Percentiles rank a stretch among this genome's conserved stretches.
These are phyloP conservation scores for Blomia tropicalis DNA, from an alignment of 2,888 invertebrate species.

Conservation along the genomic window DNA sequence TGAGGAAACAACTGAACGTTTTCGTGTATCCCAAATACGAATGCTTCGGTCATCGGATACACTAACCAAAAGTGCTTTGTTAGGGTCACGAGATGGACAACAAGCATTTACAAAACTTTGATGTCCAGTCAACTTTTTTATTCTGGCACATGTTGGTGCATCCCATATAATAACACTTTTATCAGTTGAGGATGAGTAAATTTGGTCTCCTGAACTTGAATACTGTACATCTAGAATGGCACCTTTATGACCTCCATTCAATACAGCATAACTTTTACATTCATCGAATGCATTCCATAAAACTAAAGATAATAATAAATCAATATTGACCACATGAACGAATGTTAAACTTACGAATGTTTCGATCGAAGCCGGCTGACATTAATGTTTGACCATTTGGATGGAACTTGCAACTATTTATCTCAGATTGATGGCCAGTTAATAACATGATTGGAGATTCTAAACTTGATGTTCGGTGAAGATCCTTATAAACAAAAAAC, in stretches of 20 bases:
- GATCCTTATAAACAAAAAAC: background rate
- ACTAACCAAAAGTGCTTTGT: conserved; percentile 64
- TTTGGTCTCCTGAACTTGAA: conserved; percentile 34
- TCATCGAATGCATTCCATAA: conserved; percentile 95
- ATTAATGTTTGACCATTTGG: conserved; percentile 88
- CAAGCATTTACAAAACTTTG: conserved; percentile 46
- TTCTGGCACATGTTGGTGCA: conserved; percentile 63
- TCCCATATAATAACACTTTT: conserved; percentile 92
- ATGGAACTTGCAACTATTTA: conserved; percentile 80
- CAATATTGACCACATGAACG: conserved; percentile 1
- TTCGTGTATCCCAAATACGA: conserved; percentile 66
- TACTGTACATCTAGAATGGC: conserved; percentile 70
- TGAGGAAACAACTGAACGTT: conserved; percentile 53
- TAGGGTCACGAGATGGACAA: conserved; percentile 59
- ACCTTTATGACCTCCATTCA: conserved; percentile 74
- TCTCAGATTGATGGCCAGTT: conserved; percentile 91
- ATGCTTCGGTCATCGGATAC: conserved; percentile 89
- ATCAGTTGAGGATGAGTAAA: conserved; percentile 51
- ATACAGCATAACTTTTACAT: conserved; percentile 84
- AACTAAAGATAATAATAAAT: conserved; percentile 34
- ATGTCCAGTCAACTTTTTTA: conserved; percentile 64
- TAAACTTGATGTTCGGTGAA: conserved; percentile 37
- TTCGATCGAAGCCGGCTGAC: conserved; percentile 83
- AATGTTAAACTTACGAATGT: conserved; percentile 58
- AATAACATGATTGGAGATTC: conserved; percentile 85